These are phyloP conservation scores for Blera fallax DNA, from an alignment of 2,888 invertebrate genomes.

Conservation along the genomic window DNA sequence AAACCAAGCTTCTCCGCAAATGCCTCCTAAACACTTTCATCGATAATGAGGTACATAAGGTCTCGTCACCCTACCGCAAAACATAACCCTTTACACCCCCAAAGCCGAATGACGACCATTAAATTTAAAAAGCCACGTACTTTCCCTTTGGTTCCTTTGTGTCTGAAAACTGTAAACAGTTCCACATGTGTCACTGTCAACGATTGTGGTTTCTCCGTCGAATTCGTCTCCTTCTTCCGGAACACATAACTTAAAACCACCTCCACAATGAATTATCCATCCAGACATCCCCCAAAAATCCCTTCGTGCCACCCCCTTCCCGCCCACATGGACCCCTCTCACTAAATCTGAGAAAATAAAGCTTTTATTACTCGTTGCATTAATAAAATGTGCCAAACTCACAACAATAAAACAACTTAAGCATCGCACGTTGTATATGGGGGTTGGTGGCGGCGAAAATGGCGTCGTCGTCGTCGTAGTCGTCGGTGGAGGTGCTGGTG, in stretches of 20 bases:
- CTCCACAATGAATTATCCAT: background rate
- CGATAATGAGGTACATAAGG: background rate
- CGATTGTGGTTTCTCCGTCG: background rate
- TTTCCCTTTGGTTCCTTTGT: background rate
- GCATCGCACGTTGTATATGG: background rate
- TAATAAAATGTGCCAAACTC: constrained; percentile 34
- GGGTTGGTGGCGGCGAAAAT: background rate
- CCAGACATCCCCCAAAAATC: background rate
- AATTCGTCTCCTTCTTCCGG: background rate
- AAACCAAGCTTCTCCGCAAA: background rate
- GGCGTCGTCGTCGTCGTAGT: no score
- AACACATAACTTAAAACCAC: background rate
- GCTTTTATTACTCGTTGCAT: constrained; percentile 5
- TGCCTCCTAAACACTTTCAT: background rate
- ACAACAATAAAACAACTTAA: constrained; percentile 34
- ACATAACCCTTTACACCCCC: background rate
- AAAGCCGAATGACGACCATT: background rate
- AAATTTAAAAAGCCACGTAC: background rate
- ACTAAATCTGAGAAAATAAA: constrained; percentile 2
- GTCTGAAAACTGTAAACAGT: no score
- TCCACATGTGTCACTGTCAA: background rate
- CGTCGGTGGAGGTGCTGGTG: background rate
- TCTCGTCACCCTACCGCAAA: background rate
- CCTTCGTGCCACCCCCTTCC: background rate
- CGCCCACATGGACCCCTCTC: background rate